phyloP scores from a whole-genome alignment of 2,797 vertebrate species.

The Helicolenus hilgendorfi region DNA sequence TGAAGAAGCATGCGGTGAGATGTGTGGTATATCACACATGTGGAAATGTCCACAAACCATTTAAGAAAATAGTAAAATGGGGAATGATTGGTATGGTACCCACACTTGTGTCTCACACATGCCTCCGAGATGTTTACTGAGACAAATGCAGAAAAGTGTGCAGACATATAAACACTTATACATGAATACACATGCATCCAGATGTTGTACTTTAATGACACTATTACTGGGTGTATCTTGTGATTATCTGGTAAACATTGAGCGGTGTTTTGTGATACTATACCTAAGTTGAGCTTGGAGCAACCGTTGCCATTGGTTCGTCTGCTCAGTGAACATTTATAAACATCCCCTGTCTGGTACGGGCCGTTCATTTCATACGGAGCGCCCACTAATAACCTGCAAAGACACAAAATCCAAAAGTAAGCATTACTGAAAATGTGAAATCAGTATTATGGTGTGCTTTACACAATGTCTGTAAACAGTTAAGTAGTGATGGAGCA shows the following conservation, averaged over 20 bases:
- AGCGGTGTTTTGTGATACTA: slow-evolving; percentile 34
- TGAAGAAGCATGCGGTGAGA: slow-evolving; percentile 57
- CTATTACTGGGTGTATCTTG: not conserved
- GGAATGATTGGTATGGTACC: slow-evolving; percentile 74
- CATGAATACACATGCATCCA: not conserved
- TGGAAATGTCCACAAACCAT: slow-evolving; percentile 80
- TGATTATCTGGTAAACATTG: not conserved
- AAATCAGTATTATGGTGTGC: not conserved
- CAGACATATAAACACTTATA: slow-evolving; percentile 1
- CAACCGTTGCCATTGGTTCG: slow-evolving; percentile 93
- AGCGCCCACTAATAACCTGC: slow-evolving; percentile 97
- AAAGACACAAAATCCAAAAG: slow-evolving; percentile 41
- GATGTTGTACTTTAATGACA: not conserved
- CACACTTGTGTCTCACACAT: slow-evolving; percentile 63
- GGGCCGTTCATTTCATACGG: slow-evolving; percentile 96
- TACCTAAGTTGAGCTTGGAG: slow-evolving; percentile 98
- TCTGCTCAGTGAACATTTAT: slow-evolving; percentile 94
- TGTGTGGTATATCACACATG: slow-evolving; percentile 73
- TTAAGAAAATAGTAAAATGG: slow-evolving; percentile 62
- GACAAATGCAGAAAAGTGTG: slow-evolving; percentile 5
- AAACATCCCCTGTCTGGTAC: slow-evolving; percentile 97
- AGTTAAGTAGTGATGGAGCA: not conserved
- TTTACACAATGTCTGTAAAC: not conserved
- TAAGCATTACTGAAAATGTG: not conserved
- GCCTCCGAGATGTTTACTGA: slow-evolving; percentile 38